Conservation (phyloP, 2,113 vertebrate genomes). For the Rhizomys pruinosus region DNA sequence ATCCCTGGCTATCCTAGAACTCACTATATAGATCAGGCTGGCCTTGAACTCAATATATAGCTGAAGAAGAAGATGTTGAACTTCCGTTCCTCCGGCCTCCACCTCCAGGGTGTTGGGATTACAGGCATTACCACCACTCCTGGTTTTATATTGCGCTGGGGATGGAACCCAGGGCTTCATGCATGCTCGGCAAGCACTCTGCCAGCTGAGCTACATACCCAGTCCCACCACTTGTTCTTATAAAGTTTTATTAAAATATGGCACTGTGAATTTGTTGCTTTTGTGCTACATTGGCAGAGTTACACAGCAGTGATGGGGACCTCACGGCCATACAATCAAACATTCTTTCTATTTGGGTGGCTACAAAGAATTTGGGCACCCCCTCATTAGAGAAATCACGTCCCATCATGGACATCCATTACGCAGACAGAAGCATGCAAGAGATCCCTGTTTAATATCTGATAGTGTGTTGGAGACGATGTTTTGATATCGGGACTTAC, state of each 20-base stretch:
- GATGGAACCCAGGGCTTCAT: background rate
- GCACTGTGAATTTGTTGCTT: background rate
- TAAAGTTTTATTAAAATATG: constrained; percentile 31
- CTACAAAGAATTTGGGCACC: background rate
- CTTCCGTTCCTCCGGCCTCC: background rate
- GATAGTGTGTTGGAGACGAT: too few species aligned
- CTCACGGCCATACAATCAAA: fast-evolving
- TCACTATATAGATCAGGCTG: background rate
- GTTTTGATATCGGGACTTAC: background rate
- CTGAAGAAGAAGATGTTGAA: background rate
- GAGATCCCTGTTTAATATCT: background rate
- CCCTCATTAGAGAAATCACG: background rate
- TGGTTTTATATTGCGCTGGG: background rate
- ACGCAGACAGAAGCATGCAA: background rate
- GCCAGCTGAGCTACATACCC: background rate
- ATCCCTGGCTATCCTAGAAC: background rate
- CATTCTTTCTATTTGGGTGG: background rate
- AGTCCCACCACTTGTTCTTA: fast-evolving
- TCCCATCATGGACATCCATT: background rate
- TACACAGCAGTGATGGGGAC: background rate
- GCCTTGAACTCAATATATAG: background rate
- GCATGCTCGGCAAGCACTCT: background rate
- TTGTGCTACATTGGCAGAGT: fast-evolving
- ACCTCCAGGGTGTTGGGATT: background rate
- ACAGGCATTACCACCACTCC: background rate